Conservation (phyloP, 2,797 vertebrate genomes). For the Acanthis flammea region DNA sequence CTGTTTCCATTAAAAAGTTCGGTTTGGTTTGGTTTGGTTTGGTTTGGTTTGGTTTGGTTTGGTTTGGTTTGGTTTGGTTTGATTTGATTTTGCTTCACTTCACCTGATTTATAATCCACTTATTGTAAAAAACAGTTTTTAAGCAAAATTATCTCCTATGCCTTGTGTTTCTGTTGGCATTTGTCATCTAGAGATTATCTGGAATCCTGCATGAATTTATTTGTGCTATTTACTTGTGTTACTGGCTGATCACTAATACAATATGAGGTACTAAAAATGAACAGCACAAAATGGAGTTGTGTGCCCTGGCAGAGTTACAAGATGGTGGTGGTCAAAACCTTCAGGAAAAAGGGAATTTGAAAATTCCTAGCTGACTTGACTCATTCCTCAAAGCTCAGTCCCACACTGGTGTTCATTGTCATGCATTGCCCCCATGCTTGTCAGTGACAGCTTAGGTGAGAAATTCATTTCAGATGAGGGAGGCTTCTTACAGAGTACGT, state of each 20-base stretch:
- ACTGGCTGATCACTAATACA: background rate
- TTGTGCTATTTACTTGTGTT: background rate
- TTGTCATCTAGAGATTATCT: background rate
- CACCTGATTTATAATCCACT: background rate
- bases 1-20: background rate
- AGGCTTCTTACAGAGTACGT: background rate
- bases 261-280: background rate
- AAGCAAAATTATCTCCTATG: background rate
- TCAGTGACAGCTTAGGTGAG: background rate
- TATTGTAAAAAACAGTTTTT: background rate
- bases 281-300: background rate
- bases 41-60: background rate
- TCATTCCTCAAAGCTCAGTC: background rate
- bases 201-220: background rate
- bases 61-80: accelerated
- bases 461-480: background rate
- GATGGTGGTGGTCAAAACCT: background rate
- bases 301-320: background rate
- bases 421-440: background rate
- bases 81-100: background rate
- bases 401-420: background rate
- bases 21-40: background rate
- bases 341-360: background rate
- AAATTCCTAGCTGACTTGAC: background rate
- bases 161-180: background rate